Base-by-base conservation (phyloP, 2,888 invertebrate genomes). In the Protophormia terraenovae region DNA sequence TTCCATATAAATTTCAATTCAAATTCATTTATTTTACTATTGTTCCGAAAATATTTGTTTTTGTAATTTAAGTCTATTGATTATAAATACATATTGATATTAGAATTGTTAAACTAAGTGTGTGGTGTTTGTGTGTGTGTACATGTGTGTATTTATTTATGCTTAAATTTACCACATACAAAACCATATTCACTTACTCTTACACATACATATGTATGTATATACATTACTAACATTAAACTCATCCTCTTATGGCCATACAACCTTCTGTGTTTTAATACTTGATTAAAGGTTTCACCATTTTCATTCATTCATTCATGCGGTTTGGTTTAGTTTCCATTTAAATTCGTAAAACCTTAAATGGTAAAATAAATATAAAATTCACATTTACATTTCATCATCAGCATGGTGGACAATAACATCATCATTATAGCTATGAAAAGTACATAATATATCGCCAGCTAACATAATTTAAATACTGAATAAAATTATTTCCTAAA, bases 211-310 rank as follows among this genome's bases (percentile, higher is more conserved):
- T 24, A 55, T 12, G 62, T n/a, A 58, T 19, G 10, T 10, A n/a
- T n/a, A n/a, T n/a, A n/a, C n/a, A n/a, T n/a, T n/a, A n/a, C n/a
- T n/a, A n/a, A n/a, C n/a, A n/a, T n/a, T n/a, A n/a, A n/a, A n/a
- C n/a, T n/a, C n/a, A n/a, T n/a, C n/a, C n/a, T n/a, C n/a, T n/a
- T n/a, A n/a, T 55, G 8, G 41, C 8, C 35, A 35, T 10, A 50
- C 38, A 41, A 55, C 27, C n/a, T 38, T 19, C 22, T 47, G 27
- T 69, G 58, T 78, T 77, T 60, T 78, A 62, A 62, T 62, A 60
- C 60, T 60, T 78, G 78, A 69, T 78, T 78, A 78, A 78, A 35
- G 69, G 69, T 78, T 62, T 38, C 62, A 35, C 22, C 45, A 75
- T 50, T 62, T 29, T 41, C 47, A 50, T 78, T 19, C 64, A 76